Percentiles rank a stretch among this genome's conserved stretches.
Evolutionary conservation across 2,888 invertebrate species (phyloP).

Genomic region (Monochamus alternatus): DNA sequence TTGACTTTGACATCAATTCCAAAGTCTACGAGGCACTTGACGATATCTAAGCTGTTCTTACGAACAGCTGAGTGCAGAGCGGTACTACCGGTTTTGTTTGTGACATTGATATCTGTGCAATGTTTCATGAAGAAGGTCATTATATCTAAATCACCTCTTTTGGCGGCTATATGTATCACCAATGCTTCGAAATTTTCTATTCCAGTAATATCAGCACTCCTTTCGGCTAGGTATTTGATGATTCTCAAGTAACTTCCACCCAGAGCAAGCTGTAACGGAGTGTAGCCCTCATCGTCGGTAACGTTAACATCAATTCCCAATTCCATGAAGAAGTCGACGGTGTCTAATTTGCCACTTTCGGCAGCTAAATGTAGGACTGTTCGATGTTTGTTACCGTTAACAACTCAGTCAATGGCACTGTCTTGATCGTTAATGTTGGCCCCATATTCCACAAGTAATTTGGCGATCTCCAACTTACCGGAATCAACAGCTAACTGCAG

Average conservation of each 20-base stretch:
- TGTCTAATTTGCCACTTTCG: no score
- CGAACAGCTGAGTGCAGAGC: not conserved
- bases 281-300: not conserved
- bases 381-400: no score
- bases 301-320: not conserved
- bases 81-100: not conserved
- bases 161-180: not conserved
- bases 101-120: not conserved
- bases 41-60: not conserved
- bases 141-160: not conserved
- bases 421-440: no score
- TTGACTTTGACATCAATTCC: not conserved
- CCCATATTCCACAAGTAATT: no score
- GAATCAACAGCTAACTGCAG: no score
- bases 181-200: not conserved
- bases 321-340: not conserved
- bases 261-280: not conserved
- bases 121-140: not conserved
- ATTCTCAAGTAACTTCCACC: not conserved
- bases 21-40: not conserved
- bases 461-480: no score
- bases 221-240: not conserved
- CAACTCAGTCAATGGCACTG: no score
- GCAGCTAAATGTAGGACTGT: no score
- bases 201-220: not conserved